These are phyloP conservation scores for Nymphalis urticae DNA, from an alignment of 2,888 invertebrate species.

Conservation along the genomic window DNA sequence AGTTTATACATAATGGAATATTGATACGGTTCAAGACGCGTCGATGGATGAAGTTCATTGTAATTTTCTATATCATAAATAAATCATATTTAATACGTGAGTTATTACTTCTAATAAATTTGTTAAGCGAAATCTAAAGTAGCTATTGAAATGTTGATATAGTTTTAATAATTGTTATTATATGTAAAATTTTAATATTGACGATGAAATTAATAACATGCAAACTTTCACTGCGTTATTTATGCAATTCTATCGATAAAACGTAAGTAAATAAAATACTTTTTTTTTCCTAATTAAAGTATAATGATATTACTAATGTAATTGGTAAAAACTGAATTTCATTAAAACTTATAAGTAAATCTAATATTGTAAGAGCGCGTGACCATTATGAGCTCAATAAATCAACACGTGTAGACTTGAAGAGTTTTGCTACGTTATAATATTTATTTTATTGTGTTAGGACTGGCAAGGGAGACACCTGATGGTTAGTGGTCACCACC, in stretches of 20 bases:
- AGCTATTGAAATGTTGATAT: constrained; percentile 5
- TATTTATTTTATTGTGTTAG: no score
- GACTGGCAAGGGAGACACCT: no score
- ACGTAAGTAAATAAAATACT: not conserved
- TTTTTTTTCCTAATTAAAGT: not conserved
- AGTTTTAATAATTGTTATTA: constrained; percentile 1
- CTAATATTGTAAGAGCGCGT: not conserved
- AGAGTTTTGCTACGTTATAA: no score
- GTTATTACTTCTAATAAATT: not conserved
- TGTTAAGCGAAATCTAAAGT: constrained; percentile 20
- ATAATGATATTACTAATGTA: no score
- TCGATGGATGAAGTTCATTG: no score
- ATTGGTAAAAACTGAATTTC: not conserved
- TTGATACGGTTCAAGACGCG: no score
- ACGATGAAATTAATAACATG: no score
- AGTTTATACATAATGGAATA: no score
- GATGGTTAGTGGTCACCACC: no score
- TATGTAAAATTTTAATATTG: constrained; percentile 5
- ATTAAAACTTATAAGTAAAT: constrained; percentile 11
- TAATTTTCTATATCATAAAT: no score
- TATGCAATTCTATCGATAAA: not conserved
- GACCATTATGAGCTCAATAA: constrained; percentile 21
- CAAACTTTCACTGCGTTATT: constrained; percentile 16
- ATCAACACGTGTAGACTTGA: constrained; percentile 3
- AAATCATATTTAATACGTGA: no score